Evolutionary conservation across 2,797 vertebrate species (phyloP), one percentile per base, ranked within the genome.

Genomic region (Sparidentex hasta): DNA sequence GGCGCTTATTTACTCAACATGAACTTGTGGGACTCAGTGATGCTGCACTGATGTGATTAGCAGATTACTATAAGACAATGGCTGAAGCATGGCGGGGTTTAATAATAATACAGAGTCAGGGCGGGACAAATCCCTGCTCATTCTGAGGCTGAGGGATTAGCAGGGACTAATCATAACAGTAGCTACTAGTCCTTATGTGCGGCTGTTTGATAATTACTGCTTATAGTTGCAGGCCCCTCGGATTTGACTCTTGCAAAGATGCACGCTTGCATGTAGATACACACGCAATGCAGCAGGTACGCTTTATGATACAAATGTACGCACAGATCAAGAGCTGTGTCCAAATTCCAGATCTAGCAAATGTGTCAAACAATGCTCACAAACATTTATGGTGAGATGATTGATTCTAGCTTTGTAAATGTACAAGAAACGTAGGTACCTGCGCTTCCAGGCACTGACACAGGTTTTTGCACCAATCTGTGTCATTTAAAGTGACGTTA

Each of bases 31-130:
- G 46, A 66, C 47, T 86, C 76, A 29, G 75, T 90, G 90, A 92
- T 84, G 92, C 93, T 69, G 89, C 89, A 92, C 87, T 95, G 91
- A 95, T 90, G 85, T 91, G 94, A 93, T 93, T 93, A 91, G 67
- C 77, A 92, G 93, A 93, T 95, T 93, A 94, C 73, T 82, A 66
- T 64, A 80, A 91, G 84, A 92, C 91, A 89, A 88, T 87, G 76
- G 77, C 73, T 71, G 62, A n/a, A 71, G 82, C 59, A 57, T 69
- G 82, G 82, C 81, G 76, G 58, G 80, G 76, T 87, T 80, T 86
- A 88, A 38, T 38, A 38, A 38, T 38, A 38, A 81, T 72, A 69
- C 75, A 69, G 57, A 87, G 62, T 52, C 43, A 73, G 80, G 83
- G 80, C 61, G 67, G 82, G 85, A 88, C 92, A 91, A 89, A 89